These are phyloP conservation scores for Agriopis marginaria DNA, from an alignment of 2,888 invertebrate genomes.

Conservation along the genomic window DNA sequence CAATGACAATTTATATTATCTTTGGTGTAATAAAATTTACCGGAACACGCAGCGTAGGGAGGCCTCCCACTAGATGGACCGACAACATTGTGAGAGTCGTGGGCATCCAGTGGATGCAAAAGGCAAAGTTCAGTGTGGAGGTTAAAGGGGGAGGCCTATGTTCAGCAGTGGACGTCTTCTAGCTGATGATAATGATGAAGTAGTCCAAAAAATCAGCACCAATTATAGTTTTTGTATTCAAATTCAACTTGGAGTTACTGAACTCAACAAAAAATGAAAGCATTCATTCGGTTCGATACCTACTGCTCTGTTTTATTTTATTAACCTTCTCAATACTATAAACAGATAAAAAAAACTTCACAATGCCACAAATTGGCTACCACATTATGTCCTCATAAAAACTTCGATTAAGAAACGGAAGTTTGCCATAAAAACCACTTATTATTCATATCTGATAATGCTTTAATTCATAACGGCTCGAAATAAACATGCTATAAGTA, in stretches of 20 bases:
- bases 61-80: no score
- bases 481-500: constrained; percentile 18
- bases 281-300: background rate
- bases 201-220: background rate
- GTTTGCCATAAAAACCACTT: constrained; percentile 20
- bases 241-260: constrained; percentile 2
- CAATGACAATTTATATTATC: no score
- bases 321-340: background rate
- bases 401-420: constrained; percentile 26
- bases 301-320: background rate
- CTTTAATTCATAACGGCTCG: constrained; percentile 15
- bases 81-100: no score
- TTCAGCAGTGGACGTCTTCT: no score
- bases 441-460: constrained; percentile 22
- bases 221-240: constrained; percentile 3
- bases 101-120: no score
- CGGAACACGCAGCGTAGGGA: no score
- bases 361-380: constrained; percentile 20
- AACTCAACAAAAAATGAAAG: constrained; percentile 3
- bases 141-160: no score
- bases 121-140: no score
- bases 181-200: no score
- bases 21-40: no score
- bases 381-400: constrained; percentile 22
- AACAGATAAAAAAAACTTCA: constrained; percentile 18